Base-by-base conservation (phyloP, 1,140 invertebrate species). In the Lepidurus couesii region DNA sequence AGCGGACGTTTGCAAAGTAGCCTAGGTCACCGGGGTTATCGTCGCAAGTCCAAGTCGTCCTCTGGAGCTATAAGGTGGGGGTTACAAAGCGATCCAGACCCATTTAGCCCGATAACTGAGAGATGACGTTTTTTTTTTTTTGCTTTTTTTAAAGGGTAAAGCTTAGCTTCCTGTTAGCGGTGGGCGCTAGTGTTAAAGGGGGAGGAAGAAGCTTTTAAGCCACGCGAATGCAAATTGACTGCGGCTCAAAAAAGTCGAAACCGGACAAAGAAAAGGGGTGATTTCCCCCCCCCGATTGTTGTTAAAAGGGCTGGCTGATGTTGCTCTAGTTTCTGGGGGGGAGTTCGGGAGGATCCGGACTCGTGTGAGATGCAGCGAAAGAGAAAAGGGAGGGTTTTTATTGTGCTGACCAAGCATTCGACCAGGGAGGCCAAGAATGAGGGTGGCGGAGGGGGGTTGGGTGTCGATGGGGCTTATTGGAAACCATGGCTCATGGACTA, bases 371-470 rank as follows among this genome's bases (percentile, higher is more conserved):
- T 34, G 21, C 53, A 13, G 53, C 0, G 53, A 16, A 65, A 65
- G 53, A 13, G 53, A 65, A 65, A 65, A 65, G 53, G 53, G 53
- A 65, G 53, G 53, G 53, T 65, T 65, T 65, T 65, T 65, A 65
- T 65, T 65, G 53, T 65, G 53, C 53, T 65, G 53, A 65, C 9
- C 53, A 9, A 65, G 53, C 11, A n/a, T 5, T 5, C 7, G 44
- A 45, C 8, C 8, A 45, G 44, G 21, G 11, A 11, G 47, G 47
- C 47, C 13, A 45, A 13, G 44, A 13, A 13, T 45, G 13, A 45
- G 13, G 44, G 44, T 8, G 44, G 44, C 7, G 44, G 44, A 53
- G n/a, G n/a, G 53, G 53, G 16, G 21, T n/a, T n/a, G 53, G 53
- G 53, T 65, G 53, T 21, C 53, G 53, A 65, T 65, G 53, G 53